Percentiles rank a stretch among this genome's conserved stretches.
Evolutionary conservation across 2,888 invertebrate genomes (phyloP).

Genomic region (Homarus gammarus): DNA sequence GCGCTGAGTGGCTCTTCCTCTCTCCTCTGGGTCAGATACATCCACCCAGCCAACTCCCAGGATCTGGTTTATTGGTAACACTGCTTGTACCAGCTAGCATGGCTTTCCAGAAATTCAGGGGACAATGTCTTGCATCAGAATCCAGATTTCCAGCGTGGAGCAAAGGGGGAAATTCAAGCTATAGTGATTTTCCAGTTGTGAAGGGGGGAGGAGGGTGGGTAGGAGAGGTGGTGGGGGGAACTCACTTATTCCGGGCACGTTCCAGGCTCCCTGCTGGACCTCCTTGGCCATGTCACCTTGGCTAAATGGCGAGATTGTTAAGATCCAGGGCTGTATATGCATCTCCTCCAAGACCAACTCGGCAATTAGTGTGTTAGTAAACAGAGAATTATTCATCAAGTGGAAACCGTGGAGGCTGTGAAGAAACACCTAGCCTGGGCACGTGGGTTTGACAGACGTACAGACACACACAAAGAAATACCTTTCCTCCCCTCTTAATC

Average conservation of each 20-base stretch:
- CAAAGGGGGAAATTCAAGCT: constrained; percentile 22
- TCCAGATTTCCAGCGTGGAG: constrained; percentile 65
- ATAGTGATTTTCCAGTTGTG: neutral
- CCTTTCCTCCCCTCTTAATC: neutral
- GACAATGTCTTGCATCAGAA: constrained; percentile 65
- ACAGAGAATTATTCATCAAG: constrained; percentile 42
- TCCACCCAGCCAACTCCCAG: neutral
- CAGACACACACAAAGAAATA: neutral
- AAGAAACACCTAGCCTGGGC: no score
- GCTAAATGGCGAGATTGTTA: constrained; percentile 28
- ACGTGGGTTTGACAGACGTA: no score
- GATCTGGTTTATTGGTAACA: constrained; percentile 45
- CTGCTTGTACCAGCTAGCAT: constrained; percentile 60
- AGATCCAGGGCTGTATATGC: constrained; percentile 34
- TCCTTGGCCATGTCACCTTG: no score
- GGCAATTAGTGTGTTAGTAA: constrained; percentile 49
- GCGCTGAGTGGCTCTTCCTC: no score
- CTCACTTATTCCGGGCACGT: constrained; percentile 57
- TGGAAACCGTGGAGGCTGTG: constrained; percentile 6
- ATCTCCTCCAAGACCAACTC: constrained; percentile 48
- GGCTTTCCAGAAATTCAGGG: constrained; percentile 67
- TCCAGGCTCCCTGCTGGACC: no score
- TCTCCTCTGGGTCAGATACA: no score
- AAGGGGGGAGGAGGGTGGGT: neutral
- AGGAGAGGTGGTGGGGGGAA: neutral